Evolutionary conservation across 1,140 invertebrate species (phyloP).

Genomic region (Aphis craccivora): DNA sequence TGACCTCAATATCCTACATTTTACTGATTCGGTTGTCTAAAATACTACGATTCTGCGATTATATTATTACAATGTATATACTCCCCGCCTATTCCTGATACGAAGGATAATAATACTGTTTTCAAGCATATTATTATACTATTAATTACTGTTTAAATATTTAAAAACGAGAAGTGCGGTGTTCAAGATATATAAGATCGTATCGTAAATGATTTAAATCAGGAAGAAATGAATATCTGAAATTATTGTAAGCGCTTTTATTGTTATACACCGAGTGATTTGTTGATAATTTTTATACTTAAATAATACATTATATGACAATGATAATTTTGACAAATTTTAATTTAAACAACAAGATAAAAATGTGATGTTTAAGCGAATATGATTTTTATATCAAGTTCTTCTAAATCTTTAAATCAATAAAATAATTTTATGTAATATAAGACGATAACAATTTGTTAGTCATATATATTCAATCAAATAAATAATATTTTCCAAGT

Average conservation of each 20-base stretch:
- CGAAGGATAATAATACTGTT: background rate
- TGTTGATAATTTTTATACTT: too few relatives aligned
- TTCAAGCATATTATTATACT: background rate
- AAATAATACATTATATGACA: too few relatives aligned
- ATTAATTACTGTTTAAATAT: background rate
- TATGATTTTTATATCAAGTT: too few relatives aligned
- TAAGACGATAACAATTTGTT: too few relatives aligned
- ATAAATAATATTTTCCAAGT: too few relatives aligned
- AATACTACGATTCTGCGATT: background rate
- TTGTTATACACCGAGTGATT: background rate
- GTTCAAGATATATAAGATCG: background rate
- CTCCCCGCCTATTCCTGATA: background rate
- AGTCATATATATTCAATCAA: too few relatives aligned
- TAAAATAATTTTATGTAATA: too few relatives aligned
- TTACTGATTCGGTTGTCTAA: background rate
- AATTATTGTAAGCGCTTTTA: background rate
- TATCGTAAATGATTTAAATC: background rate
- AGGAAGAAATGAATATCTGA: background rate
- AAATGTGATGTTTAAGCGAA: too few relatives aligned
- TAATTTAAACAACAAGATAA: too few relatives aligned
- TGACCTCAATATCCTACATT: slow-evolving; percentile 28
- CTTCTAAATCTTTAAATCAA: too few relatives aligned
- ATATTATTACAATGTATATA: background rate
- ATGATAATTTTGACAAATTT: too few relatives aligned
- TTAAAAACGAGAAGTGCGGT: background rate